These are phyloP conservation scores for Pristionchus maxplancki DNA, from an alignment of 2,888 invertebrate genomes.

Conservation along the genomic window DNA sequence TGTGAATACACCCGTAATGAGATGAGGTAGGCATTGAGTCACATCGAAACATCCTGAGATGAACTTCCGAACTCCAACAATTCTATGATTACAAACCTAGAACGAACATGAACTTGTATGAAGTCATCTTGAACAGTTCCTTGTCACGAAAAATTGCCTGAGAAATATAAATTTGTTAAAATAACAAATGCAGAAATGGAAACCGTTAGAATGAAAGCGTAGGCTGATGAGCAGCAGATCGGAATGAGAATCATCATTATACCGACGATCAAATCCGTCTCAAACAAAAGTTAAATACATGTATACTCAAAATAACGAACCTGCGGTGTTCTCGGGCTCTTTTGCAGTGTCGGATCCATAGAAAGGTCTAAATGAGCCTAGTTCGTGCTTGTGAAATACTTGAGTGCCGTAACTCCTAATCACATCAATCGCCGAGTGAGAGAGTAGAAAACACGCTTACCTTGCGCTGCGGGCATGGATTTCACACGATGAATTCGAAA, in stretches of 20 bases:
- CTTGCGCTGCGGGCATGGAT: neutral
- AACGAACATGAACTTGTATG: conserved; percentile 70
- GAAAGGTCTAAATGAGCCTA: neutral
- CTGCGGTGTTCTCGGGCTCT: neutral
- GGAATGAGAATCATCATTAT: conserved; percentile 22
- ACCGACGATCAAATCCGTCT: conserved; percentile 33
- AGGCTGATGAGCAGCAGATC: neutral
- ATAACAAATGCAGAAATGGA: neutral
- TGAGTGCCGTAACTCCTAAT: neutral
- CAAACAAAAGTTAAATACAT: neutral
- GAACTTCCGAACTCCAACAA: neutral
- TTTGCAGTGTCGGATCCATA: neutral
- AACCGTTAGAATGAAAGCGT: conserved; percentile 37
- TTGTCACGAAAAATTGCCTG: conserved; percentile 65
- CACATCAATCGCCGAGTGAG: neutral
- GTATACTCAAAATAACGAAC: neutral
- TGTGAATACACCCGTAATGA: conserved; percentile 69
- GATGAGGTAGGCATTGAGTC: conserved; percentile 67
- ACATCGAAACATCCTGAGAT: conserved; percentile 59
- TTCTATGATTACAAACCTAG: conserved; percentile 52
- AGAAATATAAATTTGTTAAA: neutral
- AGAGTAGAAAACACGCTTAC: conserved; percentile 5
- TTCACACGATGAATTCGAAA: neutral
- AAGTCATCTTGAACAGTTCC: conserved; percentile 63
- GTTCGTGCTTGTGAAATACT: neutral